These are phyloP conservation scores for Sclerurus mexicanus DNA, from an alignment of 2,113 vertebrate species.

Conservation along the genomic window DNA sequence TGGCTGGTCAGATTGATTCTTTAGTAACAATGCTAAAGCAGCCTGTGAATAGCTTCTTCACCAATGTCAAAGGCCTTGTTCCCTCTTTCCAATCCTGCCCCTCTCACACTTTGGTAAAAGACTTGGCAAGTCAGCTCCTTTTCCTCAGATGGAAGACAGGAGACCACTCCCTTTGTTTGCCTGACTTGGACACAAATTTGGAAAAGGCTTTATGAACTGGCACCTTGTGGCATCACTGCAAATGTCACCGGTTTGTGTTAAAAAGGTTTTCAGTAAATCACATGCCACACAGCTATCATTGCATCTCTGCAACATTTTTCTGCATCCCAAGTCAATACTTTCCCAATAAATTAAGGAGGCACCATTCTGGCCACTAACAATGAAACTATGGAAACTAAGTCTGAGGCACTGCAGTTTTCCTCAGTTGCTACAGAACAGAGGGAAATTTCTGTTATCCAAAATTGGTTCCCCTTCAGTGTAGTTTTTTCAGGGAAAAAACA, in stretches of 20 bases:
- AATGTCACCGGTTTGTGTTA: neutral
- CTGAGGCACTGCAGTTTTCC: neutral
- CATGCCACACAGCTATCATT: neutral
- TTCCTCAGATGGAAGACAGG: neutral
- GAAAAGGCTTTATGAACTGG: neutral
- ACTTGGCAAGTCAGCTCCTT: neutral
- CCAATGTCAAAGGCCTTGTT: neutral
- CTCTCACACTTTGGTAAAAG: neutral
- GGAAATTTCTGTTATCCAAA: neutral
- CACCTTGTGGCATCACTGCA: neutral
- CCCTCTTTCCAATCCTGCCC: neutral
- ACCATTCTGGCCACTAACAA: neutral
- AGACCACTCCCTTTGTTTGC: neutral
- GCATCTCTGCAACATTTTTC: neutral
- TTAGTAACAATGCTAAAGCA: neutral
- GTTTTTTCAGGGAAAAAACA: neutral
- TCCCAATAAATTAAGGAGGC: neutral
- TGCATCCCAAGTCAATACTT: neutral
- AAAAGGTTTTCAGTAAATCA: neutral
- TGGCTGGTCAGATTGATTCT: neutral
- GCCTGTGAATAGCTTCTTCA: neutral
- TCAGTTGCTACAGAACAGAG: neutral
- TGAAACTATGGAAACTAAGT: neutral
- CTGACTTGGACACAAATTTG: neutral
- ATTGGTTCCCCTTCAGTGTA: neutral